Evolutionary conservation across 1,140 invertebrate species (phyloP), one percentile per base, ranked within the genome.

Genomic region (Vanessa tameamea): DNA sequence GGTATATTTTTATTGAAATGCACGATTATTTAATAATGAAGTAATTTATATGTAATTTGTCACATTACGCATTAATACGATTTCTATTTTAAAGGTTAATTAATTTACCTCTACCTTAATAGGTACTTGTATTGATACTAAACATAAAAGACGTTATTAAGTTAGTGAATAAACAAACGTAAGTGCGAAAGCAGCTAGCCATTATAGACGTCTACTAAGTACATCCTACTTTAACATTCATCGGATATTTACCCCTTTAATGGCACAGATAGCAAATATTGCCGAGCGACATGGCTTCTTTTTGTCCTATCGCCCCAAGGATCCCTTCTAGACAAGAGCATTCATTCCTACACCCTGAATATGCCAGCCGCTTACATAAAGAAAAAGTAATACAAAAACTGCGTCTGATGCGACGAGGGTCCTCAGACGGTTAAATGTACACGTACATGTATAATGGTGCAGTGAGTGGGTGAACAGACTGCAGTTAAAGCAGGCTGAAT

Each of bases 401-500:
- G 82, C 84, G 85, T 85, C 86, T 83, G 84, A 86, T 83, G 84
- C 84, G 84, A 88, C 82, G 82, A 89, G 88, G 89, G 88, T 85
- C 83, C 87, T 92, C 88, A 90, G 88, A 90, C 87, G 77, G 79
- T 76, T 77, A 63, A 79, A 83, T 75, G 75, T 83, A 82, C 71
- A 78, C 69, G 55, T 87, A 90, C 73, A 79, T 77, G 73, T 82
- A 79, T 83, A 86, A 79, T 77, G 88, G 80, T 89, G 87, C 87
- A 87, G 82, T 89, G 89, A 90, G 87, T 91, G 87, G 88, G 87
- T 88, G 86, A 89, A 82, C 83, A 85, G 83, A 88, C 89, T 92
- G 90, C 90, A 92, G 87, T 81, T 88, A 90, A 89, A 90, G 87
- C 87, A 84, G 88, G 78, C 88, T 91, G 90, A 91, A 92, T 92